phyloP scores from a whole-genome alignment of 1,140 invertebrate species.

The Cylas formicarius region DNA sequence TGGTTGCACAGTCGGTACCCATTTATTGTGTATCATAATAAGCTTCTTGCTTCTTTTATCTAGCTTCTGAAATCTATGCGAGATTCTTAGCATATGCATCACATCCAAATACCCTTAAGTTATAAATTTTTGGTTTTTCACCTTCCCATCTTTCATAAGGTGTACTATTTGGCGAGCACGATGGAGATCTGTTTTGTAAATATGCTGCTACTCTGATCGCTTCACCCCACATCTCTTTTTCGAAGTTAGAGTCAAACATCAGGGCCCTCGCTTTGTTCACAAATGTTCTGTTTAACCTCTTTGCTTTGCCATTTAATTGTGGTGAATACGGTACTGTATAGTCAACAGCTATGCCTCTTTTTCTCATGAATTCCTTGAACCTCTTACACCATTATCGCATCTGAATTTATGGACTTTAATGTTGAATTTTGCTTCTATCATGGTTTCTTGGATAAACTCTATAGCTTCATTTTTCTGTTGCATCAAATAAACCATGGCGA shows the following conservation, averaged over 20 bases:
- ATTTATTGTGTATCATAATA: too few species aligned
- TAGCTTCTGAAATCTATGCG: background rate
- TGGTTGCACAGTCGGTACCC: too few species aligned
- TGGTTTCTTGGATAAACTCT: constrained; percentile 8
- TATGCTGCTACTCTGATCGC: constrained; percentile 28
- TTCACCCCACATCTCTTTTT: constrained; percentile 34
- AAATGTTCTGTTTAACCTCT: constrained; percentile 39
- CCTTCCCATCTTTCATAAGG: constrained; percentile 35
- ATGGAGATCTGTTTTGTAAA: constrained; percentile 28
- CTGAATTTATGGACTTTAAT: background rate
- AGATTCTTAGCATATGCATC: constrained; percentile 20
- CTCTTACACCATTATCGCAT: constrained; percentile 19
- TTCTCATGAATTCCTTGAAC: constrained; percentile 24
- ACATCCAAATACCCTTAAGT: constrained; percentile 32
- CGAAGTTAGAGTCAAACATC: constrained; percentile 25
- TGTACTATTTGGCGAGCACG: constrained; percentile 19
- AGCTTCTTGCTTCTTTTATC: too few species aligned
- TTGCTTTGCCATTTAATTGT: constrained; percentile 40
- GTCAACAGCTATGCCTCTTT: constrained; percentile 21
- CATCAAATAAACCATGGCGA: constrained; percentile 33
- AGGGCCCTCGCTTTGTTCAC: constrained; percentile 35
- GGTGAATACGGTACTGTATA: constrained; percentile 33
- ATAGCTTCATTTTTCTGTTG: constrained; percentile 25
- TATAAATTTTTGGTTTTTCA: constrained; percentile 27
- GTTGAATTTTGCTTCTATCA: background rate